phyloP scores from a whole-genome alignment of 2,888 invertebrate genomes.

The Drosophila recens region DNA sequence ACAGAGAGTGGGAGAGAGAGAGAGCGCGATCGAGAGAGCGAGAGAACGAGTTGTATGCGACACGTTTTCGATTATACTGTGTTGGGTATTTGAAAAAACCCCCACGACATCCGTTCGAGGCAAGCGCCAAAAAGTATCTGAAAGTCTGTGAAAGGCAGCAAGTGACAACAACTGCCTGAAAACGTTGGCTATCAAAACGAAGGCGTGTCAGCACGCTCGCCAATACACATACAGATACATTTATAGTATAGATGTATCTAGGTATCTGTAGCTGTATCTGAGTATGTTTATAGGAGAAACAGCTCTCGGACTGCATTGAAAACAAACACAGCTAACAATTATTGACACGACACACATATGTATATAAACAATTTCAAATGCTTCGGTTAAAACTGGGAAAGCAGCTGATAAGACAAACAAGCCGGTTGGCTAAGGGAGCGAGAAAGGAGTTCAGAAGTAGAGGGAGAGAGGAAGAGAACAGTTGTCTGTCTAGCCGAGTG shows the following conservation, averaged over 20 bases:
- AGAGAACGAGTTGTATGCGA: constrained; percentile 9
- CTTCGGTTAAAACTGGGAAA: constrained; percentile 22
- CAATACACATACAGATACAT: constrained; percentile 1
- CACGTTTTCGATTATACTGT: constrained; percentile 18
- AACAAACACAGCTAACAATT: constrained; percentile 47
- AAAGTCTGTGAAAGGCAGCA: constrained; percentile 43
- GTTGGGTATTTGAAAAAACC: constrained; percentile 11
- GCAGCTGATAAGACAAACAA: constrained; percentile 69
- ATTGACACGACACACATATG: constrained; percentile 28
- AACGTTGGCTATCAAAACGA: constrained; percentile 54
- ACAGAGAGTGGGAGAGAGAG: neutral
- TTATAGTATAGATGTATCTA: neutral
- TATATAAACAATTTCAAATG: constrained; percentile 14
- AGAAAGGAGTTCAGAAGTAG: neutral
- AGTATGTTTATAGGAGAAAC: constrained; percentile 11
- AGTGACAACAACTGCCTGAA: constrained; percentile 49
- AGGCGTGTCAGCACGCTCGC: constrained; percentile 66
- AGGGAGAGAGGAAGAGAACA: neutral
- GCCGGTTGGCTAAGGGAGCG: constrained; percentile 42
- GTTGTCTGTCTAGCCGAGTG: constrained; percentile 13
- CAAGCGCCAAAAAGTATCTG: constrained; percentile 74
- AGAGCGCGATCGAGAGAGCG: constrained; percentile 7
- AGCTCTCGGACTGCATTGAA: constrained; percentile 59
- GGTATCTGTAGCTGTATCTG: constrained; percentile 1
- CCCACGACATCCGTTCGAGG: constrained; percentile 64